Evolutionary conservation across 2,797 vertebrate species (phyloP), one percentile per base, ranked within the genome.

Genomic region (Melanotaenia trifasciata): DNA sequence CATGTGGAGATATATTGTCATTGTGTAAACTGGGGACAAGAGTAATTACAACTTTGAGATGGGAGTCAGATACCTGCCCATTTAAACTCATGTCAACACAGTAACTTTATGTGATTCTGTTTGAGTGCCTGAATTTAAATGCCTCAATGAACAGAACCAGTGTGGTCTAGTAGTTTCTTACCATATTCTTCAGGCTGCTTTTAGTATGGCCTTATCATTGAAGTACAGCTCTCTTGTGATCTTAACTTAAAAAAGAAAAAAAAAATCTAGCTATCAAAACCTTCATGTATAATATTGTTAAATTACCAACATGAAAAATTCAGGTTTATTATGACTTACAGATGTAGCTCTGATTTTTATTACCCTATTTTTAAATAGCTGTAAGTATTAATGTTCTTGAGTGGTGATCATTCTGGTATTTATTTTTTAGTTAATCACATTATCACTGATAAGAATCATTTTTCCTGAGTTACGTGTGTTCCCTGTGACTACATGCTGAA

Each of bases 401-500:
- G 60, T 74, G 59, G 64, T 79, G 63, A 47, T 68, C 59, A 69
- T 79, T 74, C 62, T 72, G 61, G 60, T 77, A 62, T 76, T 26
- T 72, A 60, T 32, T 57, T 12, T 61, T 14, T 33, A 64, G 26
- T 64, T 72, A 28, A 36, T 33, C 35, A 35, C 18, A 51, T 50
- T 35, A 70, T 54, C 16, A 79, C 45, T 70, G 76, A 84, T 78
- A 86, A 81, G 72, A 85, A 82, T 84, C 74, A 68, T 30, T 50
- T 61, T 58, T 75, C 63, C 33, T 14, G 8, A 76, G 67, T 77
- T 70, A 56, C 70, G 78, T 53, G 64, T 67, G 69, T 86, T 69
- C 32, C 72, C 64, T 54, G 47, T 79, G 67, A 72, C 50, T 91
- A 92, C 36, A 92, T 93, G 90, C 64, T 89, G 70, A 85, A 78